Conservation (phyloP, 64 coral and sea anemone species). For the Pocillopora verrucosa region DNA sequence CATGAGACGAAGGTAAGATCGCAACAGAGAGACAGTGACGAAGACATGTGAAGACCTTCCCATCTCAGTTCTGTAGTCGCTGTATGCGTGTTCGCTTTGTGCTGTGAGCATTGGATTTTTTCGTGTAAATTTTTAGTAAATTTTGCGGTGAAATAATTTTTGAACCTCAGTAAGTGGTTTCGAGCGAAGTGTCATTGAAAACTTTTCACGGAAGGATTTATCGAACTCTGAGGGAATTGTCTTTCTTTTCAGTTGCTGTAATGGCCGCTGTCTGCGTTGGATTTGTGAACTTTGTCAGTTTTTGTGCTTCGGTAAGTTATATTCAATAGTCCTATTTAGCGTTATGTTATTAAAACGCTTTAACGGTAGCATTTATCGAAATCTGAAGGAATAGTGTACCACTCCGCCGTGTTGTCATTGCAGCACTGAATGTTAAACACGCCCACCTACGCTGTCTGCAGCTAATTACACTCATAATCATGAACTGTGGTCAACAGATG, state of each 20-base stretch:
- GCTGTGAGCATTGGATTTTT: too few relatives aligned
- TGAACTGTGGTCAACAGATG: neutral
- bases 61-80: too few relatives aligned
- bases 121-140: too few relatives aligned
- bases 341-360: constrained; percentile 9
- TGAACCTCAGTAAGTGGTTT: too few relatives aligned
- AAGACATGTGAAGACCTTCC: too few relatives aligned
- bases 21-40: too few relatives aligned
- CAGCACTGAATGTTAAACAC: neutral
- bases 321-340: neutral
- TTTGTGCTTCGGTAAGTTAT: constrained; percentile 6
- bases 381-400: constrained; percentile 18
- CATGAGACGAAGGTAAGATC: too few relatives aligned
- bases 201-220: neutral
- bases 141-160: too few relatives aligned
- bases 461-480: constrained; percentile 1
- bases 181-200: too few relatives aligned
- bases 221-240: constrained; percentile 17
- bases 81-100: too few relatives aligned
- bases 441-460: neutral
- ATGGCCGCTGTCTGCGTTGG: neutral
- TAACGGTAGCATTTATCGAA: constrained; percentile 2
- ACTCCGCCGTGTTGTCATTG: constrained; percentile 9
- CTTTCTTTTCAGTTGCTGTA: neutral
- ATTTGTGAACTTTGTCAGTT: neutral